Base-by-base conservation (phyloP, 92 coral and sea anemone genomes). In the Phymanthus crucifer region DNA sequence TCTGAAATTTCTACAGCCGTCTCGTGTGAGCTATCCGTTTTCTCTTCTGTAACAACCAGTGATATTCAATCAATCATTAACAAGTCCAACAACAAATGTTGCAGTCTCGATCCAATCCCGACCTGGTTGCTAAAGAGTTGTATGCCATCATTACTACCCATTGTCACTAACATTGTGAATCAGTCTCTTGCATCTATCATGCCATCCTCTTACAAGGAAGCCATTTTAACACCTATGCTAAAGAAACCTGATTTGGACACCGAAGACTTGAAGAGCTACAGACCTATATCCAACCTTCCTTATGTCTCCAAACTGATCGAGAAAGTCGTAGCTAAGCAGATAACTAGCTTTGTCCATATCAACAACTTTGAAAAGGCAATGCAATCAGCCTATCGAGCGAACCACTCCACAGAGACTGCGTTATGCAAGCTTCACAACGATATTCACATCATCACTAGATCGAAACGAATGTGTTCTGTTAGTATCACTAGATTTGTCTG, bases 241-340 rank as follows among this genome's bases (percentile, higher is more conserved):
- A 68, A 68, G 72, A 68, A 68, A n/a, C 71, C 71, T 66, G 33
- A 58, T 68, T 16, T 31, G 72, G 17, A 12, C 1, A 27, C 72
- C 12, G 71, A 66, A 66, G 36, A 32, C 2, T 11, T 68, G 72
- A 21, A 29, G 19, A 68, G 32, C 72, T 68, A 68, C 40, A 68
- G 72, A 31, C 72, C 72, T 3, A 33, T 68, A 3, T 21, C 72
- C 35, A 68, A 68, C 40, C 35, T 68, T 4, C 17, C 72, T 1
- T 68, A 68, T 37, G 26, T 68, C 4, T 68, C 40, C 11, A 68
- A 68, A 68, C 40, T 68, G 31, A 66, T 66, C 13, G 71, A 69
- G 73, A 69, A 69, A 37, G 43, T 69, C 34, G 73, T 69, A 26
- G 40, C 73, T 1, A 69, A 69, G 43, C 70, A 29, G 46, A 69